Evolutionary conservation across 1,140 invertebrate genomes (phyloP), one percentile per base, ranked within the genome.

Genomic region (Drosophila kikkawai): DNA sequence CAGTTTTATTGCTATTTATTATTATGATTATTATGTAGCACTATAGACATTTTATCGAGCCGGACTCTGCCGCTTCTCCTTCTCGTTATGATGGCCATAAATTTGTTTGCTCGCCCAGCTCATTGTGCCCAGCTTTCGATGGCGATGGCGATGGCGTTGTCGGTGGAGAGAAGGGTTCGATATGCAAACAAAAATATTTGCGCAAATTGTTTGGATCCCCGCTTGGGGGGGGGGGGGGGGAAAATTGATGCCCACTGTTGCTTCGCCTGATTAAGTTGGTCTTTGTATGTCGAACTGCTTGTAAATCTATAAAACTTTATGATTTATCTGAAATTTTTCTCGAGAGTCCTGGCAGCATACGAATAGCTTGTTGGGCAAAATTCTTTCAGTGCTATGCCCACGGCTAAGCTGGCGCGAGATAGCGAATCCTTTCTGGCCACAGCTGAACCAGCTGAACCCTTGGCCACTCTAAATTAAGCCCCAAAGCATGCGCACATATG

Each of bases 1-100:
- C 75, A 73, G 50, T 79, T 79, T 79, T 79, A 79, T 79, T 79
- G 77, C 77, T 79, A 79, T 79, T 79, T 79, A 79, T 79, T 79
- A 79, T 79, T 79, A 79, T 79, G 77, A 79, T 79, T 79, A 79
- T 79, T 79, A 79, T 79, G 75, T 79, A 79, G 75, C 69, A 78
- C 74, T 56, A 77, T 60, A 57, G 22, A 77, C 57, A 69, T 45
- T 55, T 57, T 61, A 39, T 78, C 29, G 53, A 56, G 22, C 39
- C 17, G 50, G 51, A 50, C 65, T 69, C 36, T 7, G n/a, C 3
- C 26, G 26, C 15, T 32, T 22, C 13, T 29, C 15, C 48, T 17
- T 11, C 22, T 44, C 55, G 76, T 79, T 79, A 79, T 79, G 75
- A 65, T 17, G 68, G 76, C 47, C 76, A 79, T 79, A 79, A 79